These are phyloP conservation scores for Ornithoptera priamus DNA, from an alignment of 2,888 invertebrate species.

Conservation along the genomic window DNA sequence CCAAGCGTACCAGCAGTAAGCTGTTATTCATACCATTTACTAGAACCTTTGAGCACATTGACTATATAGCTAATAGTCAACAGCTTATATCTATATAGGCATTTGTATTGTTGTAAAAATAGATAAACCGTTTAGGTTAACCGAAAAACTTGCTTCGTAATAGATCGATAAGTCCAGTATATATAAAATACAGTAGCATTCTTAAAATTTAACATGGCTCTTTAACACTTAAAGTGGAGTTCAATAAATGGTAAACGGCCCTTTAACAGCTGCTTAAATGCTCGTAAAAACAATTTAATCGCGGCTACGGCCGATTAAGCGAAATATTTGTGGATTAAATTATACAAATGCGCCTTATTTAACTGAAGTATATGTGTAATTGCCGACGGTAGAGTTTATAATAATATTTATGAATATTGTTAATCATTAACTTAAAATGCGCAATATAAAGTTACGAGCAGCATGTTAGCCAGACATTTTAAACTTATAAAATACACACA, in stretches of 20 bases:
- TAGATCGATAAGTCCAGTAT: background rate
- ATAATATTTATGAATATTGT: conserved; percentile 1
- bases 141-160: background rate
- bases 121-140: background rate
- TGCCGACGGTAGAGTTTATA: conserved; percentile 25
- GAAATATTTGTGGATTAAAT: conserved; percentile 46
- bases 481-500: background rate
- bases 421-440: background rate
- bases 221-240: conserved; percentile 53
- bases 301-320: conserved; percentile 43
- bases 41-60: background rate
- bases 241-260: conserved; percentile 60
- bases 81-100: background rate
- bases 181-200: background rate
- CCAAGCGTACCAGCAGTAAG: background rate
- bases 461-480: background rate
- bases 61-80: too few relatives aligned
- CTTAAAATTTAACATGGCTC: conserved; percentile 37
- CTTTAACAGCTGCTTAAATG: conserved; percentile 55
- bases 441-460: background rate
- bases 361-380: conserved; percentile 22
- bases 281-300: conserved; percentile 54
- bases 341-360: conserved; percentile 32
- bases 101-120: background rate
- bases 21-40: background rate